Evolutionary conservation across 2,797 vertebrate species (phyloP), one percentile per base, ranked within the genome.

Genomic region (Apodemus agrarius): DNA sequence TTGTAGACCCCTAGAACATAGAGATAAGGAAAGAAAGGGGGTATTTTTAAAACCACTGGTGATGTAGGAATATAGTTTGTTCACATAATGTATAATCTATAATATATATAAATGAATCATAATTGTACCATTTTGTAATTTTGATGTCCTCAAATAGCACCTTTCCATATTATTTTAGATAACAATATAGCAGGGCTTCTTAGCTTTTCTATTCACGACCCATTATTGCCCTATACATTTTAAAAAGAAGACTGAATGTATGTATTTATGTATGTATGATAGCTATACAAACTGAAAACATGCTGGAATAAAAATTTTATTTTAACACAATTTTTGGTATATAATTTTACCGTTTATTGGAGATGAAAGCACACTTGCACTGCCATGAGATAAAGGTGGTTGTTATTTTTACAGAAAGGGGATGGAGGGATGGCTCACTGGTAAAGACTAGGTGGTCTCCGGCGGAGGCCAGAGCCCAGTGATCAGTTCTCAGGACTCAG

Each of bases 11-110:
- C 89, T 46, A 49, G 40, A 90, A 93, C 67, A 94, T 37, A 22
- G n/a, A 94, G 87, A 84, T 46, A 89, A 95, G 37, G 31, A 94
- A 80, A 83, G 67, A 91, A 57, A 61, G 34, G 40, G 22, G 24
- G 24, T 34, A n/a, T 40, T 72, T 79, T 91, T 3, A 79, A 87
- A 89, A 80, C 16, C 24, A 80, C 34, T 75, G 7, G 29, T 7
- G 63, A 76, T 14, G 6, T 6, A 89, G 67, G 9, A 57, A 46
- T 72, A 37, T 78, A 61, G 37, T 14, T 75, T 43, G 85, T 91
- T 85, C 82, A 89, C 34, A 65, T 69, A 81, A 61, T 52, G 37
- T 49, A 34, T 16, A 61, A 3, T 13, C 34, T n/a, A 52, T 29
- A 82, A 81, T 43, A 88, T 59, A 54, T 76, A 10, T 91, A 87